Evolutionary conservation across 2,113 vertebrate genomes (phyloP), one percentile per base, ranked within the genome.

Genomic region (Aramus guarauna): DNA sequence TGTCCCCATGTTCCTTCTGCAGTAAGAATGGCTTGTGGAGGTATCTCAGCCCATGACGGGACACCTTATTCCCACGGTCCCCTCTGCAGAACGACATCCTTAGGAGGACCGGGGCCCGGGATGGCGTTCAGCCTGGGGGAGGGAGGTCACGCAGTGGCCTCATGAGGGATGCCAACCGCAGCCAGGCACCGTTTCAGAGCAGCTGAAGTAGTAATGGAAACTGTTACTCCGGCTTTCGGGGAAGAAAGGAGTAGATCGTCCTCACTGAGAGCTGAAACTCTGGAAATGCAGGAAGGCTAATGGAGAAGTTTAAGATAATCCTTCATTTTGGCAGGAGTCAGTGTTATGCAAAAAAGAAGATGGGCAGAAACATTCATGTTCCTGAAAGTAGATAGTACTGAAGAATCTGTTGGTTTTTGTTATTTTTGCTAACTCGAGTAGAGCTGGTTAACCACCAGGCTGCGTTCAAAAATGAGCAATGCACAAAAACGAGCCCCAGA

Each of bases 91-190:
- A 26, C 2, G 0, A 19, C 64, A n/a, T 74, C 60, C 22, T 48
- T 78, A 41, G 27, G 37, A 77, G 39, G 34, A 10, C 30, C 53
- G 36, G n/a, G n/a, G 48, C 29, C 6, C 11, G 50, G 27, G 55
- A 56, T 52, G 50, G 23, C 1, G 0, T 22, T 88, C 5, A 9
- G 9, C 62, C 45, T 58, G 4, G 27, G 12, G 30, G 62, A 86
- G 41, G 17, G 21, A 62, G 30, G 19, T 66, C 14, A 30, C 0
- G 0, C 16, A 39, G 9, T 1, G 1, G 37, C 15, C 22, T 75
- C 1, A 0, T 1, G 2, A 66, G 24, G 32, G 56, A 14, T 5
- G 3, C 34, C 2, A 3, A 21, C 12, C 4, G 1, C 24, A 92
- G 37, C 37, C 41, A 36, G 50, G 66, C 45, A 73, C 12, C 6